Percentiles rank a stretch among this genome's conserved stretches.
phyloP scores from a whole-genome alignment of 2,888 invertebrate species.

The Idaea aversata region DNA sequence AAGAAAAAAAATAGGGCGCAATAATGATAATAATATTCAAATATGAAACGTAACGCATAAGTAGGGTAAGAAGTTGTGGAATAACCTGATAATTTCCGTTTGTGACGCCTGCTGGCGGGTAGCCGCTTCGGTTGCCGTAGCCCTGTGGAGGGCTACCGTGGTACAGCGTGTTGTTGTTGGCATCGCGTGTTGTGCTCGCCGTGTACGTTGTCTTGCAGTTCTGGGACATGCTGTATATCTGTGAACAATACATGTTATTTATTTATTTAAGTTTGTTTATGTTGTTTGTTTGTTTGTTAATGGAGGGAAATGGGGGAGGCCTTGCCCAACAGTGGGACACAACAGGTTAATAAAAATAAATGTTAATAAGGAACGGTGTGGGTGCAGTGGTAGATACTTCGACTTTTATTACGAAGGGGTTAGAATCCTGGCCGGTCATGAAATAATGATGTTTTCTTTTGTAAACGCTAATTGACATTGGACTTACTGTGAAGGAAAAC shows the following conservation, averaged over 20 bases:
- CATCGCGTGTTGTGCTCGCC: constrained; percentile 74
- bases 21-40: constrained; percentile 4
- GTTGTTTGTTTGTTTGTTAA: too few species aligned
- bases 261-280: too few species aligned
- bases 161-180: constrained; percentile 81
- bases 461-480: too few species aligned
- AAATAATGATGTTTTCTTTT: too few species aligned
- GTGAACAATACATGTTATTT: constrained; percentile 16
- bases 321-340: too few species aligned
- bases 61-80: background rate
- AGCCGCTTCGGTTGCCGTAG: constrained; percentile 49
- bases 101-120: constrained; percentile 55
- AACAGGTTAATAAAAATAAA: too few species aligned
- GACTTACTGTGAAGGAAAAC: too few species aligned
- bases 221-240: constrained; percentile 72
- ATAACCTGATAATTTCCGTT: constrained; percentile 61
- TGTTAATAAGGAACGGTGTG: too few species aligned
- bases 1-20: constrained; percentile 8
- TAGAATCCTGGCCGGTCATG: too few species aligned
- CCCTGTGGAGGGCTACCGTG: constrained; percentile 56
- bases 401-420: too few species aligned
- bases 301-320: too few species aligned
- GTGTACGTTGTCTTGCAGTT: constrained; percentile 80
- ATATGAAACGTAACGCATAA: constrained; percentile 1
- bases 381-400: too few species aligned